These are phyloP conservation scores for Nemurella pictetii DNA, from an alignment of 2,888 invertebrate genomes.

Conservation along the genomic window DNA sequence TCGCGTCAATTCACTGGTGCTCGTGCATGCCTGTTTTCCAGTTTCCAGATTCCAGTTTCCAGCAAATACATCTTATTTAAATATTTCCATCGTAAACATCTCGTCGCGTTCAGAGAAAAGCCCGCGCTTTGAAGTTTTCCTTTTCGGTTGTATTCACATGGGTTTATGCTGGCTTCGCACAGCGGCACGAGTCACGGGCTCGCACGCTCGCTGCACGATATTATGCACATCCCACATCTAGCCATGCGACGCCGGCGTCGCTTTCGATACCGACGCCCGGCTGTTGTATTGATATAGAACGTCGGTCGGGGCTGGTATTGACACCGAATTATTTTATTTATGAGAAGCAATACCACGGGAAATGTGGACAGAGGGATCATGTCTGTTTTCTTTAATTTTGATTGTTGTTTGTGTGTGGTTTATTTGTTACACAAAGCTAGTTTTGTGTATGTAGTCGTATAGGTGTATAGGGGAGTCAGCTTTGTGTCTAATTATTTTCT, in stretches of 20 bases:
- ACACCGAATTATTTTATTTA: neutral
- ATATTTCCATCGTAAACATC: neutral
- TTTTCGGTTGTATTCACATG: neutral
- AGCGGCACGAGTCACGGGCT: neutral
- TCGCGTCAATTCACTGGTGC: neutral
- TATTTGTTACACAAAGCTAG: no score
- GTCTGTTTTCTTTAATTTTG: no score
- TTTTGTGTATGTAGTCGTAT: no score
- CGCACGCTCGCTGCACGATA: neutral
- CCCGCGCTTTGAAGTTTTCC: neutral
- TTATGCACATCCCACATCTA: no score
- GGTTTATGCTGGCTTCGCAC: neutral
- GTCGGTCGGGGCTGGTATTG: neutral
- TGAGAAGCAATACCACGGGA: no score
- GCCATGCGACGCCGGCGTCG: neutral
- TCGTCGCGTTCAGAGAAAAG: neutral
- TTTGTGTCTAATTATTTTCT: no score
- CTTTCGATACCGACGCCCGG: neutral
- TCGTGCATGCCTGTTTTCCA: neutral
- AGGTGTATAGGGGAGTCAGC: no score
- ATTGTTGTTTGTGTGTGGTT: no score
- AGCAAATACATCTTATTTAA: neutral
- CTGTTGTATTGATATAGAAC: no score
- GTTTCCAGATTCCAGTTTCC: neutral
- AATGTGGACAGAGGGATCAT: no score